A percentile compares a stretch with the other conserved stretches of the same genome.
These are phyloP conservation scores for Brachypteracias leptosomus DNA, from an alignment of 2,113 vertebrate species.

Conservation along the genomic window DNA sequence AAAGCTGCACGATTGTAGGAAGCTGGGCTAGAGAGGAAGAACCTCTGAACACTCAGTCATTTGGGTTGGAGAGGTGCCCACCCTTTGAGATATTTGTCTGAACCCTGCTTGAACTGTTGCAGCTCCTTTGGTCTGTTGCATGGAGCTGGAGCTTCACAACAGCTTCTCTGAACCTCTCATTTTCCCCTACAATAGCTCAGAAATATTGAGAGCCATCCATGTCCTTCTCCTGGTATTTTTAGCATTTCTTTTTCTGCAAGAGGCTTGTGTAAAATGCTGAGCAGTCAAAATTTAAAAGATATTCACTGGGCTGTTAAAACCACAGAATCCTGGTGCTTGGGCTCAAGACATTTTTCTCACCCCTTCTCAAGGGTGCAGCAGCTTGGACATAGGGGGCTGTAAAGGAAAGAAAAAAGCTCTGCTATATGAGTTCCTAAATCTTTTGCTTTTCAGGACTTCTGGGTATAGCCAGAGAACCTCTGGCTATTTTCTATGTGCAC, in stretches of 20 bases:
- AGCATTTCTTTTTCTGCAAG: not conserved
- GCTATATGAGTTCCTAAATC: not conserved
- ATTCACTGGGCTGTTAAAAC: not conserved
- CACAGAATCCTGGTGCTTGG: not conserved
- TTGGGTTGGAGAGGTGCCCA: conserved; percentile 9
- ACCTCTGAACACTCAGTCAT: not conserved
- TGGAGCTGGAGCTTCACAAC: not conserved
- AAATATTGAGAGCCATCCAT: accelerated
- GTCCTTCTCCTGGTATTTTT: not conserved
- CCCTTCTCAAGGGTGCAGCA: not conserved
- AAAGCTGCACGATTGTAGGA: not conserved
- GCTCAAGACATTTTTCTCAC: not conserved
- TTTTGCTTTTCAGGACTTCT: not conserved
- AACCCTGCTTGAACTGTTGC: conserved; percentile 2
- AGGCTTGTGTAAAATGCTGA: not conserved
- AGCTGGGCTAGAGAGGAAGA: not conserved
- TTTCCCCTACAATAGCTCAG: not conserved
- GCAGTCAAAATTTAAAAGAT: not conserved
- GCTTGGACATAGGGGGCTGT: not conserved
- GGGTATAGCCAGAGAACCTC: not conserved
- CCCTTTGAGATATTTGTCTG: not conserved
- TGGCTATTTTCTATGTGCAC: not conserved
- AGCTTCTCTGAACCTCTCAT: not conserved
- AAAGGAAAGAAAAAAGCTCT: not conserved
- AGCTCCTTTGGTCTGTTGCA: not conserved